phyloP scores from a whole-genome alignment of 1,140 invertebrate genomes.

The Antheraea pernyi region DNA sequence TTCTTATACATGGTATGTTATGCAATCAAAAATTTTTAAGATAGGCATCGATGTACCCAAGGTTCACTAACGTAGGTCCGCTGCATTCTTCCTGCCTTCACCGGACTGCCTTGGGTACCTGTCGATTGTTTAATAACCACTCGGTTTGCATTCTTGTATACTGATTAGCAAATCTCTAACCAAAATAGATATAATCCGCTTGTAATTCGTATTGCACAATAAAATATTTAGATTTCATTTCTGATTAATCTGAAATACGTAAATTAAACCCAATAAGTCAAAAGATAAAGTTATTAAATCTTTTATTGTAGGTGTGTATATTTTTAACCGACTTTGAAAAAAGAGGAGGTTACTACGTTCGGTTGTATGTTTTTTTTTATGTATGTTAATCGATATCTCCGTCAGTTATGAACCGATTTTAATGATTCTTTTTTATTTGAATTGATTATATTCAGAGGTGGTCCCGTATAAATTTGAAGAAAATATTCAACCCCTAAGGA shows the following conservation, averaged over 20 bases:
- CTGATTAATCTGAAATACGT: neutral
- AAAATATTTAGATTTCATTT: neutral
- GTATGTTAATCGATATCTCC: too few relatives aligned
- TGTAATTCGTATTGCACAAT: constrained; percentile 5
- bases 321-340: too few relatives aligned
- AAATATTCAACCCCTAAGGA: too few relatives aligned
- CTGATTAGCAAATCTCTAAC: constrained; percentile 14
- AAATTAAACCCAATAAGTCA: neutral
- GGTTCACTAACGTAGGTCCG: constrained; percentile 14
- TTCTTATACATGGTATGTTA: neutral
- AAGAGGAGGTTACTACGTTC: too few relatives aligned
- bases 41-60: constrained; percentile 6
- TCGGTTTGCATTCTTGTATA: constrained; percentile 33
- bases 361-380: too few relatives aligned
- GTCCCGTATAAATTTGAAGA: too few relatives aligned
- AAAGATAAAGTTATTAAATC: neutral
- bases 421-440: too few relatives aligned
- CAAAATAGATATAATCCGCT: constrained; percentile 12
- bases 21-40: neutral
- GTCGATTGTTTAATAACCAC: constrained; percentile 29
- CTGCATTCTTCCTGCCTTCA: constrained; percentile 60
- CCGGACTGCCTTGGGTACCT: constrained; percentile 51
- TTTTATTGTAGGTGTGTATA: neutral
- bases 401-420: too few relatives aligned
- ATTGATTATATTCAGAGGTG: too few relatives aligned